Percentiles rank a stretch among this genome's conserved stretches.
Conservation (phyloP, 2,888 invertebrate species). For the Pegoplata infirma region DNA sequence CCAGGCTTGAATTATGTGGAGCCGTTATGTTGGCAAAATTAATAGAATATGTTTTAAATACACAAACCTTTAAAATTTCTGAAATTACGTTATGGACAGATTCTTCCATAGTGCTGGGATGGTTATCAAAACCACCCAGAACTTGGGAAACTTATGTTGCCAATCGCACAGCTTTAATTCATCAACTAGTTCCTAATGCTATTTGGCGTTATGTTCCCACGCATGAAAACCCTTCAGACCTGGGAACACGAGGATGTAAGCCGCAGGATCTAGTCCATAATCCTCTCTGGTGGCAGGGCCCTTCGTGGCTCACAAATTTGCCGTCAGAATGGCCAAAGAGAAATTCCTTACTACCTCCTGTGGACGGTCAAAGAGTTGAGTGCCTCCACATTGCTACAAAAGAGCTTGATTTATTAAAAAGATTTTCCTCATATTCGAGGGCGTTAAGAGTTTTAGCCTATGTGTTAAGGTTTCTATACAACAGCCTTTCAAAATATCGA, state of each 20-base stretch:
- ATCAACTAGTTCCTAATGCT: background rate
- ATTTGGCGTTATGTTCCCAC: slow-evolving; percentile 10
- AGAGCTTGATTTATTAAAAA: background rate
- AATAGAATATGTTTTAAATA: background rate
- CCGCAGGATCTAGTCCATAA: background rate
- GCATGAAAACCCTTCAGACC: slow-evolving; percentile 23
- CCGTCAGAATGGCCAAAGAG: slow-evolving; percentile 6
- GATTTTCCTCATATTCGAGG: background rate
- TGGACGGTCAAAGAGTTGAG: background rate
- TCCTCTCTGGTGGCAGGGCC: slow-evolving; percentile 17
- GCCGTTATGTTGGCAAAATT: background rate
- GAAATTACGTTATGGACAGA: slow-evolving; percentile 5
- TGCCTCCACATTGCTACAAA: background rate
- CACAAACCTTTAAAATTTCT: background rate
- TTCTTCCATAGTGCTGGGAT: slow-evolving; percentile 2
- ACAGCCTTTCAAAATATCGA: background rate
- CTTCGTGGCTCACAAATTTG: background rate
- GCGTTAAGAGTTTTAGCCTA: background rate
- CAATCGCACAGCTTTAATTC: background rate
- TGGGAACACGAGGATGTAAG: slow-evolving; percentile 27
- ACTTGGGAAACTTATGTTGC: slow-evolving; percentile 8
- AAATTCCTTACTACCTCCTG: background rate
- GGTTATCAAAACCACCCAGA: background rate
- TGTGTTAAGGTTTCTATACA: background rate
- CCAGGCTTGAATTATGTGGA: slow-evolving; percentile 7